Evolutionary conservation across 1,140 invertebrate genomes (phyloP).

Genomic region (Philopotamus ludificatus): DNA sequence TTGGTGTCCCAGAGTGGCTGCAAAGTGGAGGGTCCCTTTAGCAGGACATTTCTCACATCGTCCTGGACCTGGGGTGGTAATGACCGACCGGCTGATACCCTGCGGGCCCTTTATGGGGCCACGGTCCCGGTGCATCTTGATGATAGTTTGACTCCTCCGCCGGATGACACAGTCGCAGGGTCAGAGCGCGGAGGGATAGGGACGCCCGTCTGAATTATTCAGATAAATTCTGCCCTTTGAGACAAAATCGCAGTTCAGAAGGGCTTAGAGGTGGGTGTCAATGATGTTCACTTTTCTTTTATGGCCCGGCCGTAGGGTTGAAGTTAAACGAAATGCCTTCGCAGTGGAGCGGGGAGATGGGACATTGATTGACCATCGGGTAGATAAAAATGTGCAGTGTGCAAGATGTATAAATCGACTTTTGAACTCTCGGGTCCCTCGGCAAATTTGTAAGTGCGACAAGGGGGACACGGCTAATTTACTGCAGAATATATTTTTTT

Average conservation of each 20-base stretch:
- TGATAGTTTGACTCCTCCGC: constrained; percentile 9
- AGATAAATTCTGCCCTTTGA: constrained; percentile 13
- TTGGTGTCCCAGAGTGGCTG: constrained; percentile 5
- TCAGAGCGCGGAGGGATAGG: not conserved
- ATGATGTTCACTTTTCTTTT: constrained; percentile 2
- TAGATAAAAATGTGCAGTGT: too few relatives aligned
- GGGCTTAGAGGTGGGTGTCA: constrained; percentile 1
- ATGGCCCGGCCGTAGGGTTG: not conserved
- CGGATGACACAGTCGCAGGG: not conserved
- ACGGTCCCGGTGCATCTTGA: constrained; percentile 7
- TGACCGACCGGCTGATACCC: constrained; percentile 4
- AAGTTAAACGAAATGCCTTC: not conserved
- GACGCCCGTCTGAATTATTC: constrained; percentile 7
- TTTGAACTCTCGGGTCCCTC: too few relatives aligned
- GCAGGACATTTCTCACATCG: constrained; percentile 9
- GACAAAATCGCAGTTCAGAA: constrained; percentile 1
- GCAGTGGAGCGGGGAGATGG: too few relatives aligned
- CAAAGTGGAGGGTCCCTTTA: constrained; percentile 10
- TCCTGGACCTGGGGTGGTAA: not conserved
- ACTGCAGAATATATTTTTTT: too few relatives aligned
- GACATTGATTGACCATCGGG: too few relatives aligned
- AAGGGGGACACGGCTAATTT: too few relatives aligned
- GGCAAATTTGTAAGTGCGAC: too few relatives aligned
- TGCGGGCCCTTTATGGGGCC: constrained; percentile 4
- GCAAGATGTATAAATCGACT: too few relatives aligned